A percentile compares a stretch with the other conserved stretches of the same genome.
phyloP scores from a whole-genome alignment of 1,140 invertebrate genomes.

The Leptinotarsa defecta region DNA sequence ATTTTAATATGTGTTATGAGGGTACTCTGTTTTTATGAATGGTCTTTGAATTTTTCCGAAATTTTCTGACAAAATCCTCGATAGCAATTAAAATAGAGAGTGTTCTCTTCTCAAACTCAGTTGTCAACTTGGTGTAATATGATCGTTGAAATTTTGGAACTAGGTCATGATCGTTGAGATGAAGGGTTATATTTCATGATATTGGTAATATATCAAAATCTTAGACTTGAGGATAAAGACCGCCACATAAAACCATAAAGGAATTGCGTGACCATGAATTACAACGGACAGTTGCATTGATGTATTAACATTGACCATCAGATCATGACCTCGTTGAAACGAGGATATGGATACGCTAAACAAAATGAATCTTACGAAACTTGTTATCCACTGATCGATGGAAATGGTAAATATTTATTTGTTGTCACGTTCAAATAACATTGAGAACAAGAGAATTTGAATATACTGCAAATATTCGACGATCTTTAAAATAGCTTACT shows the following conservation, averaged over 20 bases:
- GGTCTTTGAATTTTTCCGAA: too few species aligned
- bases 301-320: conserved; percentile 6
- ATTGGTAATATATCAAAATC: conserved; percentile 6
- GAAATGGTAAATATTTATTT: too few species aligned
- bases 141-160: conserved; percentile 8
- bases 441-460: too few species aligned
- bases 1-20: too few species aligned
- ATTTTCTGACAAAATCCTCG: too few species aligned
- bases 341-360: not conserved
- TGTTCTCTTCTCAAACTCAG: not conserved
- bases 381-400: not conserved
- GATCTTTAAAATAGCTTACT: too few species aligned
- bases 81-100: not conserved
- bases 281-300: not conserved
- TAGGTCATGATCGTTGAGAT: not conserved
- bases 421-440: too few species aligned
- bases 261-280: conserved; percentile 5
- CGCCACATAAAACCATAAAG: not conserved
- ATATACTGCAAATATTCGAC: too few species aligned
- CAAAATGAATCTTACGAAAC: not conserved
- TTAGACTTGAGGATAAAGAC: conserved; percentile 2
- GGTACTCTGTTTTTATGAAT: too few species aligned
- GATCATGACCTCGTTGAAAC: not conserved
- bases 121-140: not conserved
- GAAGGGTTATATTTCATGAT: conserved; percentile 8